These are phyloP conservation scores for Gastrophysa polygoni DNA, from an alignment of 2,888 invertebrate genomes.

Conservation along the genomic window DNA sequence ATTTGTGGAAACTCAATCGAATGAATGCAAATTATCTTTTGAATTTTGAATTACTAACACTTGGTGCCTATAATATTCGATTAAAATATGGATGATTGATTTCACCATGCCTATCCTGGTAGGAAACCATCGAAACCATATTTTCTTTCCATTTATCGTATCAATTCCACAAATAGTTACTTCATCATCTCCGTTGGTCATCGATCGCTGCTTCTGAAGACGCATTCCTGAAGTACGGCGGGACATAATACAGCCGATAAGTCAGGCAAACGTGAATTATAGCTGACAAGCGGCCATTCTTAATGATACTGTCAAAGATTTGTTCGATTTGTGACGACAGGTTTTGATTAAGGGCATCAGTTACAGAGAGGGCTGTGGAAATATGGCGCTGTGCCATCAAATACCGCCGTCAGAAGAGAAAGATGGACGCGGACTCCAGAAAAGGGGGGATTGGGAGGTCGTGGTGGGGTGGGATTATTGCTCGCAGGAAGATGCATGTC, in stretches of 20 bases:
- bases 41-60: no score
- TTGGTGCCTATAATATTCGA: no score
- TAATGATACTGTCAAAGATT: conserved; percentile 59
- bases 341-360: conserved; percentile 59
- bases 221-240: conserved; percentile 36
- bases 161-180: no score
- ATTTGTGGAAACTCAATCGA: no score
- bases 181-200: no score
- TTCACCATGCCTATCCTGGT: no score
- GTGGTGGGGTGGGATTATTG: background rate
- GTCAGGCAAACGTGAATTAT: conserved; percentile 54
- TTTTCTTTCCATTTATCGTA: no score
- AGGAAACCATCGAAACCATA: no score
- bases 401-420: background rate
- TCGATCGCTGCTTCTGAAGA: conserved; percentile 15
- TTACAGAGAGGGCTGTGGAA: conserved; percentile 56
- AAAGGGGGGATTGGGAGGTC: background rate
- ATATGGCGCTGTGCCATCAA: conserved; percentile 51
- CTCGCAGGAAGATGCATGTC: background rate
- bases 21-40: no score
- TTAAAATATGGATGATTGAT: no score
- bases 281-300: conserved; percentile 58
- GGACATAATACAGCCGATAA: conserved; percentile 48
- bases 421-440: background rate
- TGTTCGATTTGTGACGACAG: conserved; percentile 59